phyloP scores from a whole-genome alignment of 2,888 invertebrate genomes.

The Tridacna crocea region DNA sequence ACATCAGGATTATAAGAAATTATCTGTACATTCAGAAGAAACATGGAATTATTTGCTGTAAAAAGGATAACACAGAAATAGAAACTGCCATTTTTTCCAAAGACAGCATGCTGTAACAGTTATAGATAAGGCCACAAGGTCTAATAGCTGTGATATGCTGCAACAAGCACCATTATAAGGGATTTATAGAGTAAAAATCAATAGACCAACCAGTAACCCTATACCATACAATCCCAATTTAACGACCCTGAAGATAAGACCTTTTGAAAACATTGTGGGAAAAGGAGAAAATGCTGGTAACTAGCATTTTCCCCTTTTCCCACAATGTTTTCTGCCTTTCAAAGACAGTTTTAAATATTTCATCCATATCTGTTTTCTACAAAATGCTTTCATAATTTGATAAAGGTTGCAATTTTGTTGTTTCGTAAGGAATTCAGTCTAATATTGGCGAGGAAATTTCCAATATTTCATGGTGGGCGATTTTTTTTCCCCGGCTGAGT shows the following conservation, averaged over 20 bases:
- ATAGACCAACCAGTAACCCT: constrained; percentile 7
- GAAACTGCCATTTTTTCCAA: no score
- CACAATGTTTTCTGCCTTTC: no score
- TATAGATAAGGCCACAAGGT: neutral
- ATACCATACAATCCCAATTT: neutral
- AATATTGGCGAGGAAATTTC: constrained; percentile 20
- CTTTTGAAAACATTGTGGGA: neutral
- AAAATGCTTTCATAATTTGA: neutral
- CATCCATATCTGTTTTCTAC: no score
- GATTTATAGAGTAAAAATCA: constrained; percentile 6
- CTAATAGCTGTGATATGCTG: neutral
- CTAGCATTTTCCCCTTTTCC: neutral
- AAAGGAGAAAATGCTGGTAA: neutral
- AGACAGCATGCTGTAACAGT: no score
- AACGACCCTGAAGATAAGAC: no score
- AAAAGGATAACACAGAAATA: neutral
- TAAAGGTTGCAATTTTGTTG: neutral
- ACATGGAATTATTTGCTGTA: no score
- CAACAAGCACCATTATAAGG: constrained; percentile 10
- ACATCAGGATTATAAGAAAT: no score
- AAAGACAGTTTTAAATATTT: no score
- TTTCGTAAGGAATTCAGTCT: neutral
- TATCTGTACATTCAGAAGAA: no score
- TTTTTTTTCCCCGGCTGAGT: neutral
- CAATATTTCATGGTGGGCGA: constrained; percentile 15